Conservation (phyloP, 2,113 vertebrate genomes). For the Rhea pennata region DNA sequence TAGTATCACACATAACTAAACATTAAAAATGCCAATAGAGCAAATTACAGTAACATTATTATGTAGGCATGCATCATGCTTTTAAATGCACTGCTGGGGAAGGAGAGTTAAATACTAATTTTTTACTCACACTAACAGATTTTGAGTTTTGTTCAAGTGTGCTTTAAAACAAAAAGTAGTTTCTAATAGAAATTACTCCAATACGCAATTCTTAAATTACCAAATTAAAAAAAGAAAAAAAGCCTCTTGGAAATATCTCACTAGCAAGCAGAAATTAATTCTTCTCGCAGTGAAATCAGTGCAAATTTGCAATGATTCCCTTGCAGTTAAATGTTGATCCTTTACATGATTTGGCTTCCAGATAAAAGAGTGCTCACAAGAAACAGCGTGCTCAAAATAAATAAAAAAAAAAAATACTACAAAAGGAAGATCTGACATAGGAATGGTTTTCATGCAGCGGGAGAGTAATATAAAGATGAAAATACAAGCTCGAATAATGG, state of each 20-base stretch:
- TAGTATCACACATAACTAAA: background rate
- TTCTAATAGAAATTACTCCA: background rate
- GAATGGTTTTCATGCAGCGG: background rate
- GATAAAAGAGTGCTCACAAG: background rate
- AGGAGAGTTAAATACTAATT: background rate
- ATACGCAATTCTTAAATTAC: background rate
- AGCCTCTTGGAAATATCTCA: background rate
- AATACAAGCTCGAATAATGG: fast-evolving
- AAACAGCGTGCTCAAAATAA: background rate
- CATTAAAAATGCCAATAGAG: background rate
- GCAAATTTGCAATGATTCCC: background rate
- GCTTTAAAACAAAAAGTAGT: background rate
- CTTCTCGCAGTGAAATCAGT: background rate
- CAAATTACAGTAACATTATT: background rate
- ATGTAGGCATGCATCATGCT: background rate
- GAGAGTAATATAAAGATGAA: background rate
- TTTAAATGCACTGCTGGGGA: background rate
- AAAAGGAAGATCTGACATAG: background rate
- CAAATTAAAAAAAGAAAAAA: background rate
- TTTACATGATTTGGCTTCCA: background rate
- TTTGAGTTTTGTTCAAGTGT: background rate
- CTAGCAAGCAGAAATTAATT: background rate
- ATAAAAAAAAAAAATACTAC: background rate
- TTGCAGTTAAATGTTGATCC: background rate
- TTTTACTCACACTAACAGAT: background rate